Base-by-base conservation (phyloP, 2,888 invertebrate genomes). In the Invenusta paracnida region DNA sequence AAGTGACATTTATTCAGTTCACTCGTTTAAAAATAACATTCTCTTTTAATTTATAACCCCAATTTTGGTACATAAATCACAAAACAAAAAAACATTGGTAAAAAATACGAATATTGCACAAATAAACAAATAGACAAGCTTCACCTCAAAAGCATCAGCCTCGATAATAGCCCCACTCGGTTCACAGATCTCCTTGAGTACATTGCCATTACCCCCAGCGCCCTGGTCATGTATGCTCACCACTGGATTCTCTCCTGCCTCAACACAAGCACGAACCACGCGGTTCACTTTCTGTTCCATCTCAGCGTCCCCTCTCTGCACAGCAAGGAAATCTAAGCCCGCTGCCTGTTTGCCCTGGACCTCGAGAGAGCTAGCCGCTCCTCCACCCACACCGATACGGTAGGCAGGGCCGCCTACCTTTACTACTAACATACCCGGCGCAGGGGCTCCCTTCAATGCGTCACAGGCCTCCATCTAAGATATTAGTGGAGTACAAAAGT, bases 221-320 rank as follows among this genome's bases (percentile, higher is more conserved):
- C 98, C 98, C 93, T 98, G 98, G 92, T 99, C 98, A 90, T 99
- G 98, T 89, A 99, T 98, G 93, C 97, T 95, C 89, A 93, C 93
- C 89, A 98, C 96, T 0, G 98, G 98, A 92, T 98, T 91, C 27
- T 28, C 97, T 0, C 93, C 93, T 90, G 95, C 92, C 92, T 99
- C 98, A 31, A 96, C 93, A 89, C 98, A 98, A 0, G 95, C 95
- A 87, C 98, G 93, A 0, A 99, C 95, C 0, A 97, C 94, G 87
- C 98, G 93, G 91, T 98, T 97, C 48, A 98, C 92, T 91, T 98
- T 97, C 90, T 98, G 97, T 88, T 97, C 98, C 98, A 99, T 98
- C 93, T 99, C 98, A 0, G 98, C 95, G 92, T 99, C 98, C 11
- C 93, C 96, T 92, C 97, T 93, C 92, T 99, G 98, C 0, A 99